These are phyloP conservation scores for Psittacula derbiana DNA, from an alignment of 2,797 vertebrate species.

Conservation along the genomic window DNA sequence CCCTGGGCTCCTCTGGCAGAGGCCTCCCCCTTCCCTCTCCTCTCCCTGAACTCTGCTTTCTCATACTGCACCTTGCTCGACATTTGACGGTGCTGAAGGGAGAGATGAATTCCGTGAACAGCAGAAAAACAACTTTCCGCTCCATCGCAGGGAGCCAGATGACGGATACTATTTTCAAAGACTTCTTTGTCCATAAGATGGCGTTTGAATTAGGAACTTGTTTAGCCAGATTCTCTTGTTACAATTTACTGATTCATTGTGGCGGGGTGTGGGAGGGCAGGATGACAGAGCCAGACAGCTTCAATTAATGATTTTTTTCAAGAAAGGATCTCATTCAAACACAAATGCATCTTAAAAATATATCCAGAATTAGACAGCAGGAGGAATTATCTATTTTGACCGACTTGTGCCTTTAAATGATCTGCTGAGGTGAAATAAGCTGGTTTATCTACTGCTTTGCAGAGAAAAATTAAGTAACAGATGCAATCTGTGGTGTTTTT, in stretches of 20 bases:
- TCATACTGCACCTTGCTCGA: not conserved
- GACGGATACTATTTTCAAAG: conserved; percentile 76
- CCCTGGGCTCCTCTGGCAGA: not conserved
- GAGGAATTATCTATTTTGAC: not conserved
- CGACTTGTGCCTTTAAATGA: not conserved
- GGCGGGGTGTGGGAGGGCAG: conserved; percentile 58
- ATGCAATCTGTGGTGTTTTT: not conserved
- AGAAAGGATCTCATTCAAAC: conserved; percentile 51
- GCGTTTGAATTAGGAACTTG: conserved; percentile 77
- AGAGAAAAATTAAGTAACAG: not conserved
- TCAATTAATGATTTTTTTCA: conserved; percentile 49
- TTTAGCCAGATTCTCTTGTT: conserved; percentile 79
- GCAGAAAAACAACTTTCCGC: conserved; percentile 68
- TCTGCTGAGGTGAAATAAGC: not conserved
- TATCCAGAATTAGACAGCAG: not conserved
- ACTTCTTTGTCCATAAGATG: conserved; percentile 79
- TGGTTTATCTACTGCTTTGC: not conserved
- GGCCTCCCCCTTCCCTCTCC: not conserved
- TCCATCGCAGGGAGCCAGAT: conserved; percentile 68
- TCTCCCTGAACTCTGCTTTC: not conserved
- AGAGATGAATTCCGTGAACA: conserved; percentile 49
- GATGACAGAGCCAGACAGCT: conserved; percentile 59
- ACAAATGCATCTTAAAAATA: conserved; percentile 48
- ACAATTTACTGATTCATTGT: conserved; percentile 75
- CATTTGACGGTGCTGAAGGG: conserved; percentile 3